Base-by-base conservation (phyloP, 2,113 vertebrate species). In the Archocentrus centrarchus region DNA sequence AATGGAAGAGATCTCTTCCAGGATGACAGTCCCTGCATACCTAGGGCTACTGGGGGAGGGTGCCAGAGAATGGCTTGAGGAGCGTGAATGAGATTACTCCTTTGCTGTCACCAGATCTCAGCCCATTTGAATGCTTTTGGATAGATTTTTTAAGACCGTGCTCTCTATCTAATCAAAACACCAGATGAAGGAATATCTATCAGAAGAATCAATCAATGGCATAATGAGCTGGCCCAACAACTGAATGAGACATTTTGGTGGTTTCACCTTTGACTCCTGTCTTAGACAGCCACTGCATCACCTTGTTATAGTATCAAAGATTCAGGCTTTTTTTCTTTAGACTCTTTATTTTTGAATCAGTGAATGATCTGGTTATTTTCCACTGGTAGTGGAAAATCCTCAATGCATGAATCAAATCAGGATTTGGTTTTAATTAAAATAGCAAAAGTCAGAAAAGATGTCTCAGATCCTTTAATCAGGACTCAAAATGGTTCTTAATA, bases 351-450 rank as follows among this genome's bases (percentile, higher is more conserved):
- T 27, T 30, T 15, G 55, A 15, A 37, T 76, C 4, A 15, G 2
- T 60, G 44, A 60, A 39, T 27, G 27, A 20, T 11, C 13, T 0
- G 1, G 39, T 44, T 30, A 5, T 59, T 60, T 47, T 11, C 14
- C 1, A 58, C 47, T 10, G 32, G 11, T 73, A 60, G 11, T 64
- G 20, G 60, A 91, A 79, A 63, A 89, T 64, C 10, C 35, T 80
- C 37, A 61, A 89, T 88, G 79, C 59, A 89, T 50, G 91, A 87
- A 85, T 61, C 82, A 91, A 80, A 92, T 93, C 88, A 81, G 95
- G 95, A 87, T 95, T 96, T 95, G 96, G 94, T 97, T 39, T 39
- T 98, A 98, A 99, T 98, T 99, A 98, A 98, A 98, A 98, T 7
- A 97, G 94, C 92, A 94, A 97, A 53, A 96, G 95, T 95, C 96